A percentile compares a stretch with the other conserved stretches of the same genome.
These are phyloP conservation scores for Blastomussa wellsi DNA, from an alignment of 92 coral and sea anemone genomes.

Conservation along the genomic window DNA sequence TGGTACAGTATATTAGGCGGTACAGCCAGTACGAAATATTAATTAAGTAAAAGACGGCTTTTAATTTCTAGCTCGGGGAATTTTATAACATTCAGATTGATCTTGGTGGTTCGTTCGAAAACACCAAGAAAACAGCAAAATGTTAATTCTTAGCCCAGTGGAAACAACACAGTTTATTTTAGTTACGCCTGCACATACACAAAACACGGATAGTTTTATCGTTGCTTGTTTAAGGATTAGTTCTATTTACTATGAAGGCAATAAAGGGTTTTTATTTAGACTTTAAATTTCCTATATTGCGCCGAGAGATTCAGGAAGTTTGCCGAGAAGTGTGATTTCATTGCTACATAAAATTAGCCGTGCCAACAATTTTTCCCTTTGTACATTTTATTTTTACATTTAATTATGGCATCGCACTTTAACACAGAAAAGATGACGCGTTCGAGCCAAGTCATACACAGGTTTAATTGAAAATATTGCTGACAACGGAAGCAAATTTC, in stretches of 20 bases:
- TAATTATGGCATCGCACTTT: conserved; percentile 16
- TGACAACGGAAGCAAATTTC: conserved; percentile 39
- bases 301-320: conserved; percentile 40
- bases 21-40: background rate
- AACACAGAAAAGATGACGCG: conserved; percentile 24
- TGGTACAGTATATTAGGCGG: background rate
- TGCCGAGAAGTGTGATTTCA: conserved; percentile 30
- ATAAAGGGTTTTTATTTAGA: conserved; percentile 47
- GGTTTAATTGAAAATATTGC: conserved; percentile 26
- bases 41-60: background rate
- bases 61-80: background rate
- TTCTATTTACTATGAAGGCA: conserved; percentile 32
- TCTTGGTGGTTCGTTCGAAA: background rate
- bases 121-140: background rate
- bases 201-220: background rate
- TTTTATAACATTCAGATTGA: background rate
- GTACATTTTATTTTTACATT: conserved; percentile 14
- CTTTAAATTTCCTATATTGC: conserved; percentile 39
- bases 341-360: conserved; percentile 47
- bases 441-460: background rate
- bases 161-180: conserved; percentile 11
- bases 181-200: background rate
- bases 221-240: conserved; percentile 46
- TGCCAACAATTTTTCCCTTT: conserved; percentile 15
- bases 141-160: background rate